Conservation (phyloP, 92 coral and sea anemone genomes). For the Zoanthus gigantus region DNA sequence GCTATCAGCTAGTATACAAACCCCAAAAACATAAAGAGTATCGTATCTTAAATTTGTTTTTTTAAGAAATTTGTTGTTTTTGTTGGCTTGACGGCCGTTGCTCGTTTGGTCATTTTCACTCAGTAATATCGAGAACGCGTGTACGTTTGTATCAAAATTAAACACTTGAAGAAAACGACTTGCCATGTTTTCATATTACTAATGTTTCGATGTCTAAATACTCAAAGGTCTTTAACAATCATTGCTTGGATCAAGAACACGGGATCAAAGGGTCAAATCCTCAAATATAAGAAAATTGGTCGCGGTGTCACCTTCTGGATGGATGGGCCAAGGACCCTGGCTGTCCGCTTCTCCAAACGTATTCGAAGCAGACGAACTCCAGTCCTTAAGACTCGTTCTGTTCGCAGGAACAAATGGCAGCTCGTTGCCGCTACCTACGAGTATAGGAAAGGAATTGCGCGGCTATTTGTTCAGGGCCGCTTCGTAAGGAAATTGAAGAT, state of each 20-base stretch:
- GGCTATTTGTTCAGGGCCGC: conserved; percentile 26
- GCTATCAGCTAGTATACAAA: too few species aligned
- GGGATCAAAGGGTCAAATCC: conserved; percentile 73
- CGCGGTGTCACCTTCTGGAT: conserved; percentile 86
- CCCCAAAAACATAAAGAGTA: too few species aligned
- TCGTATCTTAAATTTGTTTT: too few species aligned
- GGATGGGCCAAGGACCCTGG: conserved; percentile 62
- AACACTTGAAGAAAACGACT: too few species aligned
- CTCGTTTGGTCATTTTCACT: too few species aligned
- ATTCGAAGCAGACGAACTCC: conserved; percentile 40
- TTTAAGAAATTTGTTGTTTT: too few species aligned
- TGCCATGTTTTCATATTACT: not conserved
- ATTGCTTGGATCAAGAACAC: conserved; percentile 77
- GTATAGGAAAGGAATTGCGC: conserved; percentile 14
- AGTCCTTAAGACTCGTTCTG: conserved; percentile 27
- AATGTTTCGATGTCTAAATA: not conserved
- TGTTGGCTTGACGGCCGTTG: too few species aligned
- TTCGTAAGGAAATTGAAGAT: not conserved
- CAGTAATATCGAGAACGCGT: too few species aligned
- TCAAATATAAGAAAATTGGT: conserved; percentile 73
- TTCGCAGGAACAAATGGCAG: conserved; percentile 29
- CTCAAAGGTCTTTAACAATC: conserved; percentile 67
- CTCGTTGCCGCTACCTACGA: conserved; percentile 31
- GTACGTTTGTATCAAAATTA: too few species aligned
- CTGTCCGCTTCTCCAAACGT: conserved; percentile 71